Evolutionary conservation across 2,113 vertebrate genomes (phyloP), one percentile per base, ranked within the genome.

Genomic region (Oplegnathus fasciatus): DNA sequence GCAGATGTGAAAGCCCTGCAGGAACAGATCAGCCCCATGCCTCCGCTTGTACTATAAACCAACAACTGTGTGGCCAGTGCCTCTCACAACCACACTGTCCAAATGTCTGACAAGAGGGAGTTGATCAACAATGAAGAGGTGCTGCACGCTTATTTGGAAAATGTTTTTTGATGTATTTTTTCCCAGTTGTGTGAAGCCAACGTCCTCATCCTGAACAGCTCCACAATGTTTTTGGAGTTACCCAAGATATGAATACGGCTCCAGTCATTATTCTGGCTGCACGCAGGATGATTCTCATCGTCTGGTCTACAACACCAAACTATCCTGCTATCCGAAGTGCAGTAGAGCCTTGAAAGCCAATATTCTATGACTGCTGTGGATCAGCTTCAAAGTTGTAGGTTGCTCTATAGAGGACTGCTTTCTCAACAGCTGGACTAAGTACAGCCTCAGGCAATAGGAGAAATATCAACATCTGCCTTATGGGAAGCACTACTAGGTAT

Each of bases 1-100:
- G 42, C 66, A 83, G 73, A 78, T 73, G 50, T 58, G 24, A 20
- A 46, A n/a, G 74, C 37, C 28, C 22, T 14, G 58, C 22, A 46
- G 28, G 6, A 4, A 20, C 42, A 15, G 18, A 46, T 42, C 58
- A 24, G 61, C 34, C 24, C 20, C 32, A 37, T 24, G 34, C 9
- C 34, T 64, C 30, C 28, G 54, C 37, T 60, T 28, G 11, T 17
- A 17, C 28, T 75, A 48, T 62, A 62, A 61, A 32, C 44, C 22
- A 64, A 24, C 26, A n/a, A 6, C 15, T 10, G 30, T 6, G 46
- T 6, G 44, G 15, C 24, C 22, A n/a, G 32, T 22, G 13, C 3
- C 26, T 32, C 37, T 32, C 37, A 22, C 13, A 37, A 13, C 20
- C 30, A 26, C 30, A 40, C 4, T 5, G 1, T 11, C 22, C 37